phyloP scores from a whole-genome alignment of 2,797 vertebrate species.

The Trematomus bernacchii region DNA sequence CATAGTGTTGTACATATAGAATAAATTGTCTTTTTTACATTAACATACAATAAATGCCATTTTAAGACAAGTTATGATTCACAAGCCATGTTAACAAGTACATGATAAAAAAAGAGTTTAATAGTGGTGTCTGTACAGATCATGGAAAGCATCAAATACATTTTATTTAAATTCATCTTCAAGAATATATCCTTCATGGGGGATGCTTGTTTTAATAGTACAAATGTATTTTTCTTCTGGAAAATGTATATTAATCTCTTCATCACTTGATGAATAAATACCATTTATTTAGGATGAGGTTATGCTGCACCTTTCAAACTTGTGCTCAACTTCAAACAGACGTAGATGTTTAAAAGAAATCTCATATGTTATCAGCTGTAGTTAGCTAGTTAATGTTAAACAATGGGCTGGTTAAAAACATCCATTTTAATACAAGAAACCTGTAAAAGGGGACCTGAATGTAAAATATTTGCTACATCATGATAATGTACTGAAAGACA shows the following conservation, averaged over 20 bases:
- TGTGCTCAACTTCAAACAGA: not conserved
- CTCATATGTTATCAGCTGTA: not conserved
- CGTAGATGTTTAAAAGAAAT: too few relatives aligned
- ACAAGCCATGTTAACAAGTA: conserved; percentile 7
- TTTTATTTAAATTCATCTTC: not conserved
- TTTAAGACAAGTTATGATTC: conserved; percentile 24
- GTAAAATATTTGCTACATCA: not conserved
- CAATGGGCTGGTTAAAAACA: too few relatives aligned
- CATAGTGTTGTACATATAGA: conserved; percentile 15
- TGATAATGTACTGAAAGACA: not conserved
- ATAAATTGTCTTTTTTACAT: conserved; percentile 30
- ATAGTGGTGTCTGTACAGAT: not conserved
- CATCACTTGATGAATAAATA: not conserved
- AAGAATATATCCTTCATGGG: not conserved
- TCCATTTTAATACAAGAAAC: too few relatives aligned
- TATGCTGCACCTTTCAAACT: not conserved
- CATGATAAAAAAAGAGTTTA: not conserved
- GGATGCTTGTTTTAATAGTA: not conserved
- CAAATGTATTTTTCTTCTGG: not conserved
- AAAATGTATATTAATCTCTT: not conserved
- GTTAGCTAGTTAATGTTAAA: not conserved
- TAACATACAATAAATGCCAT: conserved; percentile 38
- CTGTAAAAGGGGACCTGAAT: too few relatives aligned
- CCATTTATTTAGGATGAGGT: not conserved
- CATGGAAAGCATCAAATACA: not conserved